Conservation (phyloP, 2,888 invertebrate genomes). For the Nymphalis polychloros region DNA sequence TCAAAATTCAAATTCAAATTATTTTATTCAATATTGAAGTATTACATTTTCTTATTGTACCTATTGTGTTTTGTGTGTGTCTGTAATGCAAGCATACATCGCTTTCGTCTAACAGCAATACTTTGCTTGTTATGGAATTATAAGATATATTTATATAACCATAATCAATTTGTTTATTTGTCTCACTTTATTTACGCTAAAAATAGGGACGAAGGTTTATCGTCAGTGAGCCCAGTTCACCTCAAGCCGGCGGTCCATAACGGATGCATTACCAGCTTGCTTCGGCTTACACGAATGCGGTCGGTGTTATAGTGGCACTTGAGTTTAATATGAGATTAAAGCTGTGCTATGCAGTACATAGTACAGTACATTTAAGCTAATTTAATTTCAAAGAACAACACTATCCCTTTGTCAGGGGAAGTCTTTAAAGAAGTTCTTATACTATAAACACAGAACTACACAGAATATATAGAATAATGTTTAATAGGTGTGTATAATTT, state of each 20-base stretch:
- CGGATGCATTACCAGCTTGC: slow-evolving; percentile 45
- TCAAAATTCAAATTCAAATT: too few species aligned
- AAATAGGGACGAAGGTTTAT: slow-evolving; percentile 22
- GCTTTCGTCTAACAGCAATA: too few species aligned
- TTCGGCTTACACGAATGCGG: slow-evolving; percentile 55
- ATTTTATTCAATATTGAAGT: too few species aligned
- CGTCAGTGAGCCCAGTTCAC: slow-evolving; percentile 37
- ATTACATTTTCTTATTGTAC: too few species aligned
- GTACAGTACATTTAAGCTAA: slow-evolving; percentile 28
- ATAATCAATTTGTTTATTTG: neutral
- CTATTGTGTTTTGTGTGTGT: too few species aligned
- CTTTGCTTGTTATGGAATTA: too few species aligned
- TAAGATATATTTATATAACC: too few species aligned
- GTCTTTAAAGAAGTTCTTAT: neutral
- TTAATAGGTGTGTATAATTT: too few species aligned
- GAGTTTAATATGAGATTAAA: slow-evolving; percentile 43
- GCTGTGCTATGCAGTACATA: slow-evolving; percentile 31
- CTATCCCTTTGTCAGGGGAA: neutral
- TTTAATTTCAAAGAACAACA: slow-evolving; percentile 33
- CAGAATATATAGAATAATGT: too few species aligned
- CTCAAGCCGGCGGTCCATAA: slow-evolving; percentile 44
- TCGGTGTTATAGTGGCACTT: slow-evolving; percentile 55
- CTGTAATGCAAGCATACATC: too few species aligned
- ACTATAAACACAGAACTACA: too few species aligned
- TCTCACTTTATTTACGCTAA: slow-evolving; percentile 9